A percentile compares a stretch with the other conserved stretches of the same genome.
These are phyloP conservation scores for Rostratula benghalensis DNA, from an alignment of 2,113 vertebrate species.

Conservation along the genomic window DNA sequence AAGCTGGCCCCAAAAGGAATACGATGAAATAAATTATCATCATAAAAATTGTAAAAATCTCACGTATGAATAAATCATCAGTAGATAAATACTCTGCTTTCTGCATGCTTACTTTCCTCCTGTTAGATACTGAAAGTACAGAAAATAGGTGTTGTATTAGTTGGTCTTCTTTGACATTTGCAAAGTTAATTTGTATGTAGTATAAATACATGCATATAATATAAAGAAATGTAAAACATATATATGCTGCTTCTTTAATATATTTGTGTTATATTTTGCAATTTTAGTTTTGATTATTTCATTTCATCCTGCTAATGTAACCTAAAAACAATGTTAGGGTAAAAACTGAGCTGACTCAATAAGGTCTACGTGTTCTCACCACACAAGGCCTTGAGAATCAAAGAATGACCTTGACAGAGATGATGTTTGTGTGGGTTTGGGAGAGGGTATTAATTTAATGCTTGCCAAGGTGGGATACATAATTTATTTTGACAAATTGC, in stretches of 20 bases:
- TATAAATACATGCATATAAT: background rate
- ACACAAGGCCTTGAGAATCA: background rate
- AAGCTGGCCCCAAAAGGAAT: background rate
- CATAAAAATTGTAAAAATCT: background rate
- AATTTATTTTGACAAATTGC: constrained; percentile 23
- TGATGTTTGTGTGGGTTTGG: background rate
- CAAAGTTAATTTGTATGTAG: background rate
- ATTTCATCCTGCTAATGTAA: background rate
- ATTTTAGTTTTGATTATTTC: background rate
- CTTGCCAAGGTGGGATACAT: background rate
- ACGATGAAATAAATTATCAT: background rate
- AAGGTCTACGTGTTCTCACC: background rate
- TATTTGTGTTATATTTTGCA: background rate
- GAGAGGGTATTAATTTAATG: background rate
- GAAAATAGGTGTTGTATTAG: background rate
- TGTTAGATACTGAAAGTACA: background rate
- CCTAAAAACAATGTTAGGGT: background rate
- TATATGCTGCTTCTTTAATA: background rate
- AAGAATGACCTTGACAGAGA: background rate
- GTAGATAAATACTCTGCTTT: background rate
- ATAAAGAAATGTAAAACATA: background rate
- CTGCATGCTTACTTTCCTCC: background rate
- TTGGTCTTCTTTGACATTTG: background rate
- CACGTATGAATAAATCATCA: background rate
- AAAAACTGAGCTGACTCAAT: background rate